phyloP scores from a whole-genome alignment of 2,113 vertebrate species.

The Xyrauchen texanus region DNA sequence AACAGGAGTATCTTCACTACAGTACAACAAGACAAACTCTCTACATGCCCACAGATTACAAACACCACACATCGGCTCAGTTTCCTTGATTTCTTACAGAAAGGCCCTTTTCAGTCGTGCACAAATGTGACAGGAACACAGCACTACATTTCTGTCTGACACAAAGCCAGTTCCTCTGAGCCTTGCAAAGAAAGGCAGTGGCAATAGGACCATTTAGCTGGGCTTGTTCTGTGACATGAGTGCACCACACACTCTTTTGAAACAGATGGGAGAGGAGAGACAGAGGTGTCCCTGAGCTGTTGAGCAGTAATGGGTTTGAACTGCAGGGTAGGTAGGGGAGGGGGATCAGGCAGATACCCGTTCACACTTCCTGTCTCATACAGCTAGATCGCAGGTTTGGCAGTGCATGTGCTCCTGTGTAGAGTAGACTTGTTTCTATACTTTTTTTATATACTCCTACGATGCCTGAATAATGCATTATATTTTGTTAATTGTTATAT shows the following conservation, averaged over 20 bases:
- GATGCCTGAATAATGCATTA: too few relatives aligned
- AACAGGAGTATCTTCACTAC: slow-evolving; percentile 1
- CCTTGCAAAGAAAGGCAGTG: slow-evolving; percentile 25
- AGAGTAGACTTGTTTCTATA: too few relatives aligned
- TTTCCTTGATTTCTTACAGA: slow-evolving; percentile 27
- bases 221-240: slow-evolving; percentile 38
- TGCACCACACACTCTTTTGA: slow-evolving; percentile 27
- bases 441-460: too few relatives aligned
- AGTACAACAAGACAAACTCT: background rate
- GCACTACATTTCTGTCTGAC: slow-evolving; percentile 31
- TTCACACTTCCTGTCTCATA: slow-evolving; percentile 16
- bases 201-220: slow-evolving; percentile 51
- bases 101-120: slow-evolving; percentile 3
- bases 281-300: slow-evolving; percentile 6
- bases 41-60: slow-evolving; percentile 27
- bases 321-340: slow-evolving; percentile 36
- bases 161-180: slow-evolving; percentile 24
- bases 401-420: too few relatives aligned
- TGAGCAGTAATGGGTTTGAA: slow-evolving; percentile 52
- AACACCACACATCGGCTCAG: slow-evolving; percentile 6
- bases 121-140: slow-evolving; percentile 22
- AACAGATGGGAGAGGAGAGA: background rate
- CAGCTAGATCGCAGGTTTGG: background rate
- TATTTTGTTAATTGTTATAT: too few relatives aligned
- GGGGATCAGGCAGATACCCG: slow-evolving; percentile 18